phyloP scores from a whole-genome alignment of 2,888 invertebrate genomes.

The Sarcophaga rosellei region DNA sequence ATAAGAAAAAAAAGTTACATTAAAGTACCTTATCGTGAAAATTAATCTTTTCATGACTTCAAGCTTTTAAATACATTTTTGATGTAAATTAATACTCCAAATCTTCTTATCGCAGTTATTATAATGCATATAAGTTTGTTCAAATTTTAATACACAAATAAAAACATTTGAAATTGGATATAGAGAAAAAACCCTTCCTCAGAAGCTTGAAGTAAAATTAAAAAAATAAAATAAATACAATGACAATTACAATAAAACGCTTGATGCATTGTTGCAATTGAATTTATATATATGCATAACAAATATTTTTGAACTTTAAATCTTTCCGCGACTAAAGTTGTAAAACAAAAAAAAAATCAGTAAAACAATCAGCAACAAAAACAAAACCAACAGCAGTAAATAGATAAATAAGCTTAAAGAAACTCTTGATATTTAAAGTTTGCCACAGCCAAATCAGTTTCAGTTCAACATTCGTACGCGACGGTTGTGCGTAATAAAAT shows the following conservation, averaged over 20 bases:
- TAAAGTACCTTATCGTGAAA: too few relatives aligned
- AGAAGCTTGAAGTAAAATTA: too few relatives aligned
- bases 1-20: too few relatives aligned
- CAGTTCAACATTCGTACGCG: slow-evolving; percentile 38
- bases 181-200: background rate
- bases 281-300: background rate
- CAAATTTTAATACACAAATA: slow-evolving; percentile 14
- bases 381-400: slow-evolving; percentile 24
- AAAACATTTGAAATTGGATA: background rate
- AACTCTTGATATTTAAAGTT: slow-evolving; percentile 39
- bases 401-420: background rate
- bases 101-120: too few relatives aligned
- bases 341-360: background rate
- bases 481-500: slow-evolving; percentile 15
- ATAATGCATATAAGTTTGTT: too few relatives aligned
- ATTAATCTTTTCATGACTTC: too few relatives aligned
- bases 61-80: too few relatives aligned
- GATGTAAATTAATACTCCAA: too few relatives aligned
- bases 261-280: slow-evolving; percentile 18
- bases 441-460: slow-evolving; percentile 47
- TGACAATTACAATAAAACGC: background rate
- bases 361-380: slow-evolving; percentile 14
- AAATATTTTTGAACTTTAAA: slow-evolving; percentile 21
- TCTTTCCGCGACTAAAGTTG: background rate
- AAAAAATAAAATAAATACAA: background rate